These are phyloP conservation scores for Tricholaema leucomelas DNA, from an alignment of 2,113 vertebrate species.

Conservation along the genomic window DNA sequence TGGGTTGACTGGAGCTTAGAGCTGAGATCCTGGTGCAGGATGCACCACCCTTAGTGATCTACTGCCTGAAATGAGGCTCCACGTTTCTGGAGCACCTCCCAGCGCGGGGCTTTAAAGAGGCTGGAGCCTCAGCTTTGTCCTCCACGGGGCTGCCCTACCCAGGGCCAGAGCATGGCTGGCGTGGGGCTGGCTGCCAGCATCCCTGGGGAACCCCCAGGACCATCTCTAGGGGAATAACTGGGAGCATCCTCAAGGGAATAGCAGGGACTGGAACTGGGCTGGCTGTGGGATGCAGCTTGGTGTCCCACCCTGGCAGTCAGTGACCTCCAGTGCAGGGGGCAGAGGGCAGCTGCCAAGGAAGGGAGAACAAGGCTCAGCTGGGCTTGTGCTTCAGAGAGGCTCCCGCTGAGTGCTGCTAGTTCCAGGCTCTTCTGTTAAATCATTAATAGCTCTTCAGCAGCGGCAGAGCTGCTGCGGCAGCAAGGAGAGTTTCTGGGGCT, in stretches of 20 bases:
- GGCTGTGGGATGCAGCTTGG: accelerated
- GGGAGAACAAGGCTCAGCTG: neutral
- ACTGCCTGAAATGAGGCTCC: neutral
- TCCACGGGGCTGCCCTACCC: neutral
- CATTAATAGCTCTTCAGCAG: neutral
- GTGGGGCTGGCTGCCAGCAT: neutral
- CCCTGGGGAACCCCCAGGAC: neutral
- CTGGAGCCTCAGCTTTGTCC: neutral
- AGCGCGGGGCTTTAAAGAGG: neutral
- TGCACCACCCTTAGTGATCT: neutral
- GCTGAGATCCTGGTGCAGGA: neutral
- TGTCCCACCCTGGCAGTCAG: accelerated
- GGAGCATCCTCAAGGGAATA: no score
- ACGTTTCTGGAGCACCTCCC: constrained; percentile 15
- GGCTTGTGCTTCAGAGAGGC: neutral
- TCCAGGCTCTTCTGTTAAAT: constrained; percentile 30
- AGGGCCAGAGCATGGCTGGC: accelerated
- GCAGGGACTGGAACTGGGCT: accelerated
- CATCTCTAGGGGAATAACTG: neutral
- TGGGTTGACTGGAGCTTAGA: neutral
- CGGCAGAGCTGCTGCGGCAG: neutral
- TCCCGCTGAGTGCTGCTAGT: constrained; percentile 40
- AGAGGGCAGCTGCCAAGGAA: accelerated
- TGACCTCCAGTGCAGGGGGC: neutral
- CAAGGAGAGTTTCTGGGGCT: neutral